Evolutionary conservation across 2,113 vertebrate species (phyloP), one percentile per base, ranked within the genome.

Genomic region (Australoheros scitulus): DNA sequence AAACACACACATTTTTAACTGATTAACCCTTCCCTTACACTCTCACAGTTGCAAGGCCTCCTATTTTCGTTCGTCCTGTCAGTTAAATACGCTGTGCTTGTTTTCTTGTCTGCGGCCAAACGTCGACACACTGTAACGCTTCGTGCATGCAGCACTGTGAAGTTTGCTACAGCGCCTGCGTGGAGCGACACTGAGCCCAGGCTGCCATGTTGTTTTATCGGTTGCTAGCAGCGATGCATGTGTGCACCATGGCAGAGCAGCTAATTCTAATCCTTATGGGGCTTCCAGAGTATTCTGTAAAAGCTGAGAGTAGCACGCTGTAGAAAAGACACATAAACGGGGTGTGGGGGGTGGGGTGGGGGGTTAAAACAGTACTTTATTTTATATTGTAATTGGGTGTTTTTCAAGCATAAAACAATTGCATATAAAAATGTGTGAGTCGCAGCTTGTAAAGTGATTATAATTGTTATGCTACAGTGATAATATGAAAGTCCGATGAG

Each of bases 31-130:
- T 84, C 3, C n/a, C 81, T 83, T 77, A 47, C 80, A 72, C n/a
- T 60, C 61, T 82, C 82, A 80, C 82, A 88, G 80, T 79, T 81
- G 79, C 36, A 89, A 91, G 92, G 93, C 92, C 91, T 92, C 87
- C 93, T 92, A 94, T 94, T 91, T 91, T 93, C 90, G 86, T 92
- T 78, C 85, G 81, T 91, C 87, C 88, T 87, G 88, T 90, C 82
- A 87, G 88, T 88, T 90, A 82, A 36, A 87, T 82, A 50, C 61
- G 2, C 57, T 77, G 61, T 70, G 78, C 76, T 86, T n/a, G 41
- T 87, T 58, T 89, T 82, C 68, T 58, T 76, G 79, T 92, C 72
- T 84, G 61, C 75, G 74, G 80, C 81, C 72, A 76, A 32, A 43
- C 64, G 65, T 22, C 9, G 3, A 75, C 34, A 50, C 60, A 82